These are phyloP conservation scores for Oncorhynchus keta DNA, from an alignment of 2,113 vertebrate species.

Conservation along the genomic window DNA sequence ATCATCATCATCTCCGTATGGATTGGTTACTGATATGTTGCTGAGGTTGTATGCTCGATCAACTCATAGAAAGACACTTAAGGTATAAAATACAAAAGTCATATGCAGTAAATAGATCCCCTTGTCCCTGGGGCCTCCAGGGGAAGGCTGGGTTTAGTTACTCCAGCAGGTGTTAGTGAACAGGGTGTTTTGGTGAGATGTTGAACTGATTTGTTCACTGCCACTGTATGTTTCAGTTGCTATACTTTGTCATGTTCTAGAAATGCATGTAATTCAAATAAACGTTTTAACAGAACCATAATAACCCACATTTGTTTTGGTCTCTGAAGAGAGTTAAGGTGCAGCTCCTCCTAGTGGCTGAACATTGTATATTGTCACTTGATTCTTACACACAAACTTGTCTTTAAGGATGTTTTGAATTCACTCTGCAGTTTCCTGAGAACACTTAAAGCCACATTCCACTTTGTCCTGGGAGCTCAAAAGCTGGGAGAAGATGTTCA, in stretches of 20 bases:
- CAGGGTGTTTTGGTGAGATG: too few relatives aligned
- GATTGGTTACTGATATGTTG: background rate
- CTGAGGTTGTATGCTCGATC: background rate
- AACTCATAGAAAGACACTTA: too few relatives aligned
- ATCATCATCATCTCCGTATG: too few relatives aligned
- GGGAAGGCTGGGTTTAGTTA: too few relatives aligned
- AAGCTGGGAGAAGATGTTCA: background rate
- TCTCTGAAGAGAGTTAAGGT: slow-evolving; percentile 47
- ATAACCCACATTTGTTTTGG: slow-evolving; percentile 39
- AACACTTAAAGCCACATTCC: slow-evolving; percentile 32
- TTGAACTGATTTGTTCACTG: background rate
- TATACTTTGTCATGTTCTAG: slow-evolving; percentile 7
- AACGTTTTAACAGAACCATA: slow-evolving; percentile 29
- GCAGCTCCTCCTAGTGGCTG: slow-evolving; percentile 76
- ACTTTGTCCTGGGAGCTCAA: slow-evolving; percentile 27
- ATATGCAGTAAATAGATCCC: too few relatives aligned
- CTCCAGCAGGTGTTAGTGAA: too few relatives aligned
- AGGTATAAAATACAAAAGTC: too few relatives aligned
- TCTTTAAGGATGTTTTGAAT: slow-evolving; percentile 54
- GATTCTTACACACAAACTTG: slow-evolving; percentile 48
- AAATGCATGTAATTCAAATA: slow-evolving; percentile 7
- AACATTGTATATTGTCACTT: slow-evolving; percentile 43
- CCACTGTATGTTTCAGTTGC: background rate
- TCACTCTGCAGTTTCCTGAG: slow-evolving; percentile 49
- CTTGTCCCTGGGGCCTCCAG: too few relatives aligned